These are phyloP conservation scores for Drosophila pseudoobscura DNA, from an alignment of 1,140 invertebrate species.

Conservation along the genomic window DNA sequence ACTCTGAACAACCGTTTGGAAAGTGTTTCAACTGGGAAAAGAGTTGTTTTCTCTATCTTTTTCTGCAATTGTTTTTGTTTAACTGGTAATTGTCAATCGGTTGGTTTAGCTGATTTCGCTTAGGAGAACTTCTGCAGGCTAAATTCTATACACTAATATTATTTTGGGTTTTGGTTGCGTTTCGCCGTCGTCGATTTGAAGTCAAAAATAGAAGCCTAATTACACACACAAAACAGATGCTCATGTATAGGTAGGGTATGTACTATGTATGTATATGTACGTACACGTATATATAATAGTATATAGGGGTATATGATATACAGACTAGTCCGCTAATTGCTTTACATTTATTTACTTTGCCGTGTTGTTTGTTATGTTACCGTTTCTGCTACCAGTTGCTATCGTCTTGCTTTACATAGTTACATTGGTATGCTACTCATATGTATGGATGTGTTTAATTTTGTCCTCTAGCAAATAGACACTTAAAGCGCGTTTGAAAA, in stretches of 20 bases:
- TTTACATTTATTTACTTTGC: constrained; percentile 78
- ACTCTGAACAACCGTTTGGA: constrained; percentile 65
- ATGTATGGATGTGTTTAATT: constrained; percentile 35
- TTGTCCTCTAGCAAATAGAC: constrained; percentile 56
- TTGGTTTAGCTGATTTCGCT: constrained; percentile 46
- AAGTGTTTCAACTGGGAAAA: constrained; percentile 53
- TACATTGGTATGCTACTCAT: constrained; percentile 65
- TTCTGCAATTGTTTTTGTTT: constrained; percentile 16
- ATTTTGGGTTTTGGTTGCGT: constrained; percentile 42
- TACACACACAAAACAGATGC: constrained; percentile 58
- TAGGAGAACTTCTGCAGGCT: constrained; percentile 70
- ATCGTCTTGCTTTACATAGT: constrained; percentile 61
- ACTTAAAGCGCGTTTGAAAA: constrained; percentile 68
- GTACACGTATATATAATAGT: constrained; percentile 22
- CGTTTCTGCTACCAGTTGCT: constrained; percentile 3
- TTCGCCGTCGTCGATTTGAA: constrained; percentile 40
- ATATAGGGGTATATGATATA: neutral
- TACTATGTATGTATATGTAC: constrained; percentile 25
- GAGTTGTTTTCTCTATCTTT: constrained; percentile 24
- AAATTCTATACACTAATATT: constrained; percentile 54
- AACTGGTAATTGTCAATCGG: constrained; percentile 29
- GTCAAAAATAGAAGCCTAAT: constrained; percentile 68
- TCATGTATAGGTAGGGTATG: constrained; percentile 14
- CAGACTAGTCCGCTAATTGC: constrained; percentile 68
- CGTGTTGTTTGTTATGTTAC: constrained; percentile 26